Conservation (phyloP, 2,113 vertebrate genomes). For the Merops nubicus region DNA sequence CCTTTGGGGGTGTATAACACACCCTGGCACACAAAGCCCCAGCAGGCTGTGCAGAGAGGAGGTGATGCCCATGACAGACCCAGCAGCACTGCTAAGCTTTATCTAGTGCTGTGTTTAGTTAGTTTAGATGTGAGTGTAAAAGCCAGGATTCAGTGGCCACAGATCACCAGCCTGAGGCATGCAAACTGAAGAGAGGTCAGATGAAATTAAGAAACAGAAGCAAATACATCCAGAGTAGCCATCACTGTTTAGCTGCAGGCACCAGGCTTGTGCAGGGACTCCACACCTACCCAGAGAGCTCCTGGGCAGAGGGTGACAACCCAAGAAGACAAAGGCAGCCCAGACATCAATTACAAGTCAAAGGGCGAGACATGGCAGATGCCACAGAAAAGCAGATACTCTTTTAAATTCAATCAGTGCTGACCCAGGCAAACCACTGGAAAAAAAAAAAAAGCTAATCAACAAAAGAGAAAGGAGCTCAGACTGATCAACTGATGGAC, state of each 20-base stretch:
- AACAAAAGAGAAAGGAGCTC: neutral
- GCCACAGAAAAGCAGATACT: neutral
- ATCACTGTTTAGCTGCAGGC: neutral
- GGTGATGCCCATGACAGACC: neutral
- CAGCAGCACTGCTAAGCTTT: neutral
- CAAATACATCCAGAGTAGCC: neutral
- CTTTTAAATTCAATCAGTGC: neutral
- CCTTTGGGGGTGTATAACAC: neutral
- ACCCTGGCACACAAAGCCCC: neutral
- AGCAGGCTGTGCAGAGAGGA: neutral
- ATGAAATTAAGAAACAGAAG: neutral
- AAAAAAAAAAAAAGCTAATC: neutral
- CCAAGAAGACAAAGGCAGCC: neutral
- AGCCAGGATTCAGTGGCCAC: neutral
- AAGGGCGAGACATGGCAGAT: neutral
- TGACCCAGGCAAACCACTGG: neutral
- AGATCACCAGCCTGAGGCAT: neutral
- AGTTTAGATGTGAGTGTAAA: neutral
- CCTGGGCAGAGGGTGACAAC: neutral
- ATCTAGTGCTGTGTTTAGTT: neutral
- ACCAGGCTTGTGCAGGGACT: rapidly evolving
- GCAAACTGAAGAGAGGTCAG: neutral
- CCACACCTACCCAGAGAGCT: neutral
- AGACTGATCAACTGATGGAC: neutral
- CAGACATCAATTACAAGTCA: neutral